Base-by-base conservation (phyloP, 53 echinoderm and acorn worm genomes). In the Stichopus horrens region DNA sequence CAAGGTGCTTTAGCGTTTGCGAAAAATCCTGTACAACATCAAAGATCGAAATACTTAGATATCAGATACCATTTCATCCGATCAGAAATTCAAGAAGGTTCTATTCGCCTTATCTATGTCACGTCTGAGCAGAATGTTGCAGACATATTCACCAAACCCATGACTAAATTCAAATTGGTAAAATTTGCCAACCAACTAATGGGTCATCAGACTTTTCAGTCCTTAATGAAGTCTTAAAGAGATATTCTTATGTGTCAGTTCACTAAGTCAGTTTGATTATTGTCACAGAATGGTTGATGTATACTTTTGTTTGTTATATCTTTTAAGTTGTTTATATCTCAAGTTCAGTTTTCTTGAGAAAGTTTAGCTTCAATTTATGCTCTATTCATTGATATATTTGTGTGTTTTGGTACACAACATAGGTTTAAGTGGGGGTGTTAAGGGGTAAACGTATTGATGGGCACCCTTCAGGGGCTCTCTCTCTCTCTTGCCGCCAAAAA, bases 1-100 rank as follows among this genome's bases (percentile, higher is more conserved):
- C 92, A 91, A 84, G 88, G 92, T 60, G 82, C 91, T 7, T 91
- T 66, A 81, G 88, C 9, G 37, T 86, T 91, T 9, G 82, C 74
- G 7, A 89, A 89, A 53, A 89, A 91, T 53, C 92, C 89, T 73
- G 89, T 89, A 4, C 81, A 75, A 75, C 88, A 83, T 74, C 88
- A 91, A 53, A 83, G 76, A 57, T 91, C 85, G 76, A 89, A 91
- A 84, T 89, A 91, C 57, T 4, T 73, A 66, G 88, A 88, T 77
- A 88, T 88, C 21, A 78, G 54, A 57, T 88, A 88, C 60, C 88
- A 88, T 21, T 88, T 88, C 52, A 76, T 88, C 19, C 75, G 77
- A 57, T 22, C 5, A 22, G 79, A 88, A 78, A 79, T 77, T 18
- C 23, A 79, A 5, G 58, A 76, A 21, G 76, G 37, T 37, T 37